Conservation (phyloP, 2,797 vertebrate species). For the Rhodeus uyekii region DNA sequence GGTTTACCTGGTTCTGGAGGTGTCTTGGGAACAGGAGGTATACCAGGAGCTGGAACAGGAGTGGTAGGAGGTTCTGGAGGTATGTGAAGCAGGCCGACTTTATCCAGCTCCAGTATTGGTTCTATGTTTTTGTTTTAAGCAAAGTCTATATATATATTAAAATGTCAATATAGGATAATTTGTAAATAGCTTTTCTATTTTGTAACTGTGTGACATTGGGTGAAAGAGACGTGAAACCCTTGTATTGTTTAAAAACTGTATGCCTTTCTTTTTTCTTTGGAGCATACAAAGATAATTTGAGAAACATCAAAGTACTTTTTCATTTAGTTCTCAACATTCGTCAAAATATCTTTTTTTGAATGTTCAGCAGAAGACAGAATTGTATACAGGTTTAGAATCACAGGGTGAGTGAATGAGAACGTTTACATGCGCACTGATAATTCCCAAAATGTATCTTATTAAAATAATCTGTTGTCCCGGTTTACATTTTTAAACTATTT, state of each 20-base stretch:
- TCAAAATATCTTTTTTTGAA: neutral
- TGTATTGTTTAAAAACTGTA: neutral
- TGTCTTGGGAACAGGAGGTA: slow-evolving; percentile 58
- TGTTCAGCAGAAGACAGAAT: neutral
- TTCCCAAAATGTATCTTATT: too few species aligned
- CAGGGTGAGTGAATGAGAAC: neutral
- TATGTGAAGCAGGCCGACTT: too few species aligned
- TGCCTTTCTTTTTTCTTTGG: neutral
- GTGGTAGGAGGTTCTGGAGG: slow-evolving; percentile 33
- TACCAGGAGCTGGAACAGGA: slow-evolving; percentile 60
- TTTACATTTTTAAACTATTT: too few species aligned
- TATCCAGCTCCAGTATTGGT: too few species aligned
- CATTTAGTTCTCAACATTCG: neutral
- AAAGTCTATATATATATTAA: too few species aligned
- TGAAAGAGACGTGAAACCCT: too few species aligned
- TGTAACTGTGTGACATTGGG: too few species aligned
- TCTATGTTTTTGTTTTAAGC: too few species aligned
- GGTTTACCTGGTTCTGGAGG: slow-evolving; percentile 57
- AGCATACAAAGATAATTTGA: neutral
- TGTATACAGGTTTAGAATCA: neutral
- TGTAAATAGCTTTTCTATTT: too few species aligned
- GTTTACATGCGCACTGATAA: too few species aligned
- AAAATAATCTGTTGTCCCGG: too few species aligned
- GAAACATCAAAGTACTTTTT: neutral
- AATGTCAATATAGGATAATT: too few species aligned